Conservation (phyloP, 2,113 vertebrate species). For the Himantopus leucocephalus region DNA sequence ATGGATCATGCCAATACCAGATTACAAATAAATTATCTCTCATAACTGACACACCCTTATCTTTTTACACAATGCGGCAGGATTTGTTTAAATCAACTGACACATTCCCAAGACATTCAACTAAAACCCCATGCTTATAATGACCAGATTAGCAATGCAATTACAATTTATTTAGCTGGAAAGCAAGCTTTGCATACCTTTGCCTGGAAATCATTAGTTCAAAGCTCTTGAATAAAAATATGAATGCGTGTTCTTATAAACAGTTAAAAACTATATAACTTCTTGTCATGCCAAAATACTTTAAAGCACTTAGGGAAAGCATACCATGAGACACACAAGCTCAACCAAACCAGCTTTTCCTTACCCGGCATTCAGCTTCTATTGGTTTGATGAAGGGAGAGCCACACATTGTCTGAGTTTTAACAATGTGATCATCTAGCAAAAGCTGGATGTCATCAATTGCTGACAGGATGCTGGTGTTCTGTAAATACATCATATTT, state of each 20-base stretch:
- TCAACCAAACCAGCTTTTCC: neutral
- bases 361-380: constrained; percentile 87
- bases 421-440: constrained; percentile 90
- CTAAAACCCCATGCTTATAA: neutral
- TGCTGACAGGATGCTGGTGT: constrained; percentile 82
- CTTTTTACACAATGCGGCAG: neutral
- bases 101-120: neutral
- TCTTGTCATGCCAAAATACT: neutral
- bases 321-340: neutral
- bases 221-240: neutral
- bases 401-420: constrained; percentile 89
- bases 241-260: neutral
- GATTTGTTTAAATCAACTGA: neutral
- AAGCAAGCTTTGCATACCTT: neutral
- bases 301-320: neutral
- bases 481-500: constrained; percentile 68
- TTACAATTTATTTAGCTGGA: neutral
- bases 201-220: neutral
- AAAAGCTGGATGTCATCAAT: constrained; percentile 90
- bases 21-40: neutral
- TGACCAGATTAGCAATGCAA: neutral
- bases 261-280: neutral
- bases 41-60: neutral
- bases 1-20: neutral
- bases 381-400: constrained; percentile 90